These are phyloP conservation scores for Dallia pectoralis DNA, from an alignment of 2,797 vertebrate species.

Conservation along the genomic window DNA sequence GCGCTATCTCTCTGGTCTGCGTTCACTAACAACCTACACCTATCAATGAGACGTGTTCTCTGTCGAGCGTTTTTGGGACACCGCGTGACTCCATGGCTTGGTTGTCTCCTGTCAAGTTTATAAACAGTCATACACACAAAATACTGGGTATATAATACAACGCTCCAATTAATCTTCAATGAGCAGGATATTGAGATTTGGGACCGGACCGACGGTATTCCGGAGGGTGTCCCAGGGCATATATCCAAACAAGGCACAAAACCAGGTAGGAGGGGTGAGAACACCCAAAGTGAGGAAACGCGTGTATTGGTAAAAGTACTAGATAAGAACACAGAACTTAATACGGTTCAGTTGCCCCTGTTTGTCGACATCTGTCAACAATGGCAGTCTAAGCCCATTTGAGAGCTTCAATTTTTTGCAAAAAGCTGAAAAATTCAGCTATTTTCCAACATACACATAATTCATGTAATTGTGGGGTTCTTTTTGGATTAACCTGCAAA, in stretches of 20 bases:
- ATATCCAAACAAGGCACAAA: conserved; percentile 63
- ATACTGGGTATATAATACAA: not conserved
- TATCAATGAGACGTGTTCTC: not conserved
- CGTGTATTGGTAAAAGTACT: not conserved
- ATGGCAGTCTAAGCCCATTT: not conserved
- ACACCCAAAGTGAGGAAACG: conserved; percentile 25
- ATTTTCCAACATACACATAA: not conserved
- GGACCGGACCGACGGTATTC: not conserved
- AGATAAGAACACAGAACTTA: not conserved
- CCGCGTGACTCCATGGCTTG: not conserved
- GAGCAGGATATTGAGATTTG: not conserved
- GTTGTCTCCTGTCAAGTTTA: not conserved
- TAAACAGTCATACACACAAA: conserved; percentile 1
- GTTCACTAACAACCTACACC: not conserved
- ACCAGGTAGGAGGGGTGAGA: conserved; percentile 55
- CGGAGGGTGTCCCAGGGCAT: conserved; percentile 33
- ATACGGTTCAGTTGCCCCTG: not conserved
- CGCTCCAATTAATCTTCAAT: not conserved
- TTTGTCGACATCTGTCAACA: not conserved
- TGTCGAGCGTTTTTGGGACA: not conserved
- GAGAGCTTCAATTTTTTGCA: not conserved
- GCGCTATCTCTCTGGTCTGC: not conserved
- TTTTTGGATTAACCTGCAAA: not conserved
- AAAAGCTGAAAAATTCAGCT: not conserved
- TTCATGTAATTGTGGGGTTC: not conserved